phyloP scores from a whole-genome alignment of 2,797 vertebrate species.

The Gambelia wislizenii region DNA sequence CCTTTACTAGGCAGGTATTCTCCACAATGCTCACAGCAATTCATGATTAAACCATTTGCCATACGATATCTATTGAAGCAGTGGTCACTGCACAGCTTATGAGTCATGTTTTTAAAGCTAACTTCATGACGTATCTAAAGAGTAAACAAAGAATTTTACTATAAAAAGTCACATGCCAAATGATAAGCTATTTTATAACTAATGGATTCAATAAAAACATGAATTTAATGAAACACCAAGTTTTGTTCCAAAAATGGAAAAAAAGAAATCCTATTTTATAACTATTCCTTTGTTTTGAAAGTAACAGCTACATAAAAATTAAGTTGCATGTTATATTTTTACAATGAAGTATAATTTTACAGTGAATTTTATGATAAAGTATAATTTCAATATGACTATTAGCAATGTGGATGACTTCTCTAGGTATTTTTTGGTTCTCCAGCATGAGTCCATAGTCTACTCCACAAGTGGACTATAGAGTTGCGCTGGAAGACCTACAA shows the following conservation, averaged over 20 bases:
- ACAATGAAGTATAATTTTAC: no score
- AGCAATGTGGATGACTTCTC: no score
- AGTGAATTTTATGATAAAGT: no score
- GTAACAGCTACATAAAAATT: not conserved
- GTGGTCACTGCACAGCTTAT: slow-evolving; percentile 97
- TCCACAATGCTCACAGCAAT: slow-evolving; percentile 98
- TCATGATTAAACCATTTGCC: slow-evolving; percentile 98
- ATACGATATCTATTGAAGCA: slow-evolving; percentile 98
- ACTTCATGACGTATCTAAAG: slow-evolving; percentile 97
- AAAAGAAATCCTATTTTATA: not conserved
- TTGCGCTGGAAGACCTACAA: no score
- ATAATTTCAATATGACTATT: not conserved
- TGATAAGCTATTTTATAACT: not conserved
- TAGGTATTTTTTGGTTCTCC: no score
- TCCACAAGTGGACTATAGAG: no score
- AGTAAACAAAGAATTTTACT: slow-evolving; percentile 23
- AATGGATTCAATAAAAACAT: not conserved
- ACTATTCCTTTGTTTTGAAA: not conserved
- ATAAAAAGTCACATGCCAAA: not conserved
- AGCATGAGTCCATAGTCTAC: no score
- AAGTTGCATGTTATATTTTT: not conserved
- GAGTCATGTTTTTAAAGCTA: slow-evolving; percentile 99
- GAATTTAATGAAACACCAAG: not conserved
- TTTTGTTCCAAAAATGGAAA: not conserved
- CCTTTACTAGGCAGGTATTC: slow-evolving; percentile 96